Evolutionary conservation across 2,113 vertebrate genomes (phyloP).

Genomic region (Fukomys damarensis): DNA sequence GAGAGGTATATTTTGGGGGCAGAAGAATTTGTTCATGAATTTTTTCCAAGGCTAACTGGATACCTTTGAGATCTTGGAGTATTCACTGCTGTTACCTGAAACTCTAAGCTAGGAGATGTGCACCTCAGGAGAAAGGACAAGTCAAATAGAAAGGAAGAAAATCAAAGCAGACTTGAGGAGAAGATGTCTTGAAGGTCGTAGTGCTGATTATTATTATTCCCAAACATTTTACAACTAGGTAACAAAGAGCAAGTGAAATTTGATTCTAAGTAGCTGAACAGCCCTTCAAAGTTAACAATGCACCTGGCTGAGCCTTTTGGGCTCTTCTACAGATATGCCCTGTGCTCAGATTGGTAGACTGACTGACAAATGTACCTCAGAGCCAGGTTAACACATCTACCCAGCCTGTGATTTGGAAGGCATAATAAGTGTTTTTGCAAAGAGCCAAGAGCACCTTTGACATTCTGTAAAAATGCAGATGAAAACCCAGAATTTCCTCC

Average conservation of each 20-base stretch:
- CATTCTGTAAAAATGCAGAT: slow-evolving; percentile 46
- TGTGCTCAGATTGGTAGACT: background rate
- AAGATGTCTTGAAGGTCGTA: background rate
- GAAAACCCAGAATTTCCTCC: background rate
- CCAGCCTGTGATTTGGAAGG: slow-evolving; percentile 50
- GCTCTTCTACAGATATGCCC: background rate
- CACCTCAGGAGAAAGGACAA: background rate
- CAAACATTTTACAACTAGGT: background rate
- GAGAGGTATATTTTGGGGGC: background rate
- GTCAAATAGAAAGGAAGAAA: background rate
- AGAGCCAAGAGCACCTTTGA: slow-evolving; percentile 46
- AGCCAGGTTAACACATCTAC: background rate
- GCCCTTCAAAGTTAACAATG: background rate
- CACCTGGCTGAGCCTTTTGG: background rate
- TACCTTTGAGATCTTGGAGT: background rate
- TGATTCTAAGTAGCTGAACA: background rate
- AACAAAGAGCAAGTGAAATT: background rate
- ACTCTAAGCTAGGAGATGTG: background rate
- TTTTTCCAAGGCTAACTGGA: background rate
- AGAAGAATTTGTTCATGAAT: background rate
- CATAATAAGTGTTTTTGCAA: background rate
- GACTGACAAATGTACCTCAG: background rate
- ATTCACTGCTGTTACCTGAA: background rate
- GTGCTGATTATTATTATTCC: background rate
- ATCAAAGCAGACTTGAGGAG: background rate